Base-by-base conservation (phyloP, 2,888 invertebrate species). In the Sinhomidia bicolor region DNA sequence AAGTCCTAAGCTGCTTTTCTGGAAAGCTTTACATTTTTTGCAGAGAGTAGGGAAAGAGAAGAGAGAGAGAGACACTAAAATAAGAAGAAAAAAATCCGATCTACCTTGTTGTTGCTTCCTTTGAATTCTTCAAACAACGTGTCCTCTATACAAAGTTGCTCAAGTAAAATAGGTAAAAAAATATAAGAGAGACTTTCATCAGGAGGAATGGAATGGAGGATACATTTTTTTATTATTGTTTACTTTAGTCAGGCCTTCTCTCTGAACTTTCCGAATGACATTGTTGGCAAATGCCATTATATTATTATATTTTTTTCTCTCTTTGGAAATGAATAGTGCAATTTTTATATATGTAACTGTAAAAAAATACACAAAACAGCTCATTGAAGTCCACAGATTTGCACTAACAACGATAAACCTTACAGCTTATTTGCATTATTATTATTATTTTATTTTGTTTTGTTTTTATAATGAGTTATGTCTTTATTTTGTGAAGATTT, bases 1-100 rank as follows among this genome's bases (percentile, higher is more conserved):
- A 78, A 86, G 71, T 68, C 76, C 62, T 87, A 87, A 87, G 87
- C 87, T 57, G 87, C 87, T 87, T 87, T 87, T 76, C 87, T 74
- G 80, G 54, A 87, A 65, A 87, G 82, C 87, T 86, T 86, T 86
- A 80, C 87, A 87, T 82, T 87, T 87, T 87, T 87, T 82, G 71
- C 74, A 74, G 65, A 79, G 44, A 68, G 23, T 5, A 26, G 68
- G 17, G 36, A 76, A 17, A 76, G 74, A 23, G 44, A 68, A 17
- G n/a, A 26, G 68, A 57, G 36, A 76, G 17, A 76, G 74, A 23
- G 51, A 51, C 51, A 23, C 23, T 76, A 23, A 74, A 74, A 20
- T 54, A 78, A 17, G 9, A 41, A 85, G 79, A 86, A 86, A 85
- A 85, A 86, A 86, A 80, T 80, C 80, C 86, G 57, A 86, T 79